Evolutionary conservation across 2,888 invertebrate genomes (phyloP), one percentile per base, ranked within the genome.

Genomic region (Metalampra italica): DNA sequence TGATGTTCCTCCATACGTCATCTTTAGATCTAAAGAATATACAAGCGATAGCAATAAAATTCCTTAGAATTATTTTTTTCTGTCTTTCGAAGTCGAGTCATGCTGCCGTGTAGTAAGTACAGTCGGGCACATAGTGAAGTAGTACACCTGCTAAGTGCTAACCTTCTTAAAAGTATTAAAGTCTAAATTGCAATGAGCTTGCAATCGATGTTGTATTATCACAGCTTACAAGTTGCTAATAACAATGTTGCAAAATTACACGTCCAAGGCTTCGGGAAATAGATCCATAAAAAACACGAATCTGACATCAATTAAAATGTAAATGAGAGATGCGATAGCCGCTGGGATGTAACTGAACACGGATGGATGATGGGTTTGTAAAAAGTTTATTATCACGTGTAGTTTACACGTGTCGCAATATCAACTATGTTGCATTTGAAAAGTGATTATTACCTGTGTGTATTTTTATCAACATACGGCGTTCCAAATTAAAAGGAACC

Each of bases 1-100:
- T 50, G 53, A 59, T 57, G 57, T 30, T 50, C 47, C 45, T 37
- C 49, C 49, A 57, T 59, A 52, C 57, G 59, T 59, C 59, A 55
- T 56, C 46, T 51, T n/a, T 29, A 50, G 47, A 54, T 56, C 45
- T 43, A 46, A 46, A 5, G 14, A 39, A 39, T 39, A 14, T 39
- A 14, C 39, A 14, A 47, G 47, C 48, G 52, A 49, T 39, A 43
- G 54, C 52, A 55, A 57, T 57, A 56, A 56, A 52, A 59, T 57
- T 57, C 59, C 53, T 50, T 48, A 43, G 42, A 53, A 50, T 52
- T 41, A 46, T 43, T 53, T 55, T 53, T 57, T 52, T 53, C 50
- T 43, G 49, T 48, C 50, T 49, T 38, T 50, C 41, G 49, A 47
- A 46, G 50, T 47, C 40, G 42, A 46, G 39, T 46, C 53, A 47